Conservation (phyloP, 2,113 vertebrate genomes). For the Anhinga rufa region DNA sequence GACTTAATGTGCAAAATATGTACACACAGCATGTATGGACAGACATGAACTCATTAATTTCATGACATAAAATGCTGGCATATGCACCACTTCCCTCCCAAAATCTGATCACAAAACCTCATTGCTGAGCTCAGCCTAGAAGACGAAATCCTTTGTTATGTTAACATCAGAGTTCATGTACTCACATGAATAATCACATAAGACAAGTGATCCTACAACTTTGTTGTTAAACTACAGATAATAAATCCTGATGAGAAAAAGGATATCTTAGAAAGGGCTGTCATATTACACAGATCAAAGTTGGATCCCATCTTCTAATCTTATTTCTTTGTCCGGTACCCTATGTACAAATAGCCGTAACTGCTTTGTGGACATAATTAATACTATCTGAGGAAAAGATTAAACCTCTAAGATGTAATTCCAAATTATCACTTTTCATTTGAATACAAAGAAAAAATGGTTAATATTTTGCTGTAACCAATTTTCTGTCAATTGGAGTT, state of each 20-base stretch:
- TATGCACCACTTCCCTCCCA: neutral
- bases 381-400: neutral
- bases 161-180: neutral
- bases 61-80: neutral
- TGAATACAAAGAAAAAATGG: neutral
- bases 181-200: neutral
- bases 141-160: neutral
- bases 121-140: neutral
- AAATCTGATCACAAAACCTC: neutral
- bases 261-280: neutral
- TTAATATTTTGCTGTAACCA: neutral
- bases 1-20: neutral
- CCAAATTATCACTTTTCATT: neutral
- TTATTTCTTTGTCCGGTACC: neutral
- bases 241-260: neutral
- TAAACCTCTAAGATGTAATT: neutral
- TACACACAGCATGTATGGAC: neutral
- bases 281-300: neutral
- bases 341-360: neutral
- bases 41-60: neutral
- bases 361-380: neutral
- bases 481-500: neutral
- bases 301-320: neutral
- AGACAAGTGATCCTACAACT: neutral
- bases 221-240: neutral